These are phyloP conservation scores for Lucifuga dentata DNA, from an alignment of 2,113 vertebrate genomes.

Conservation along the genomic window DNA sequence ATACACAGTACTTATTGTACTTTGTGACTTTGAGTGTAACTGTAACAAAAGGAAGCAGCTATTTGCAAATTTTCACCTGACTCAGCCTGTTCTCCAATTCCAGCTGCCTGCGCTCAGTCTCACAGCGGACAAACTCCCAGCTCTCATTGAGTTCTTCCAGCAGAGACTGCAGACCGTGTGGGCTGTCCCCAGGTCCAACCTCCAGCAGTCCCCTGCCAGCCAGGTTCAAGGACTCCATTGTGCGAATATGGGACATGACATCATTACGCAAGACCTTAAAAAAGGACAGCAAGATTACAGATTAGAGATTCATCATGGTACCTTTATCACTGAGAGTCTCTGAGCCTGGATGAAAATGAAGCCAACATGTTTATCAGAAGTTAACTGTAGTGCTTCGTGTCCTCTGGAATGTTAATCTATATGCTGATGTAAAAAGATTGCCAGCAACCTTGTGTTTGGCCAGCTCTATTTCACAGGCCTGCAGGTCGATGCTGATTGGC, in stretches of 20 bases:
- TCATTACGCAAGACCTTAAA: slow-evolving; percentile 88
- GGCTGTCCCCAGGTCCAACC: slow-evolving; percentile 75
- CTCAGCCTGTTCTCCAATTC: slow-evolving; percentile 89
- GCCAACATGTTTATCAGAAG: too few relatives aligned
- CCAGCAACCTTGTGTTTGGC: slow-evolving; percentile 90
- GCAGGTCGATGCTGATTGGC: slow-evolving; percentile 85
- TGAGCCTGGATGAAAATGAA: too few relatives aligned
- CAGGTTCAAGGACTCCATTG: slow-evolving; percentile 85
- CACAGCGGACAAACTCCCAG: slow-evolving; percentile 88
- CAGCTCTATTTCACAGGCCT: slow-evolving; percentile 91
- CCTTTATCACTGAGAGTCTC: too few relatives aligned
- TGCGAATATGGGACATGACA: slow-evolving; percentile 87
- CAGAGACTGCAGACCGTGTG: slow-evolving; percentile 81
- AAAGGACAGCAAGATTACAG: background rate
- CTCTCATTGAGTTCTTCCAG: slow-evolving; percentile 84
- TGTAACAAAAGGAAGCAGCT: too few relatives aligned
- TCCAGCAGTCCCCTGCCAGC: slow-evolving; percentile 85
- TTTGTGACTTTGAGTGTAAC: too few relatives aligned
- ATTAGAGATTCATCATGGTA: background rate
- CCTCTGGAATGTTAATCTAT: background rate
- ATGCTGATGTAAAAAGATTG: background rate
- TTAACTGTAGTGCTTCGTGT: background rate
- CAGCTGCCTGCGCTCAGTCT: slow-evolving; percentile 88
- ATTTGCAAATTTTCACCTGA: slow-evolving; percentile 88
- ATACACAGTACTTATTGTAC: too few relatives aligned